Percentiles rank a stretch among this genome's conserved stretches.
Conservation (phyloP, 1,140 invertebrate genomes). For the Apis laboriosa region DNA sequence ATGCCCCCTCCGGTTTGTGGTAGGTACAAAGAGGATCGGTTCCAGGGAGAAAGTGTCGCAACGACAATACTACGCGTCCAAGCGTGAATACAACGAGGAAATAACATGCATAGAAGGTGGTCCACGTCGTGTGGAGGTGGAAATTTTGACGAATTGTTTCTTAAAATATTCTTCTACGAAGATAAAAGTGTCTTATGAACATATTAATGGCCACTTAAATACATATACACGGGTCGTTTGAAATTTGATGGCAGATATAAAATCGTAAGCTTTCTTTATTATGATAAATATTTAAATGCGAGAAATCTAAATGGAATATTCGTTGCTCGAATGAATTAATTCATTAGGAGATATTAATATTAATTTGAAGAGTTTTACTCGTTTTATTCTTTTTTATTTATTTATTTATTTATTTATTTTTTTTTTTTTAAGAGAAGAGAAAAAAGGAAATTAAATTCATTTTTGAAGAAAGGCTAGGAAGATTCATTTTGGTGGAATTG, state of each 20-base stretch:
- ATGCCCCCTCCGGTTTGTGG: not conserved
- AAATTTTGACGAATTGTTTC: not conserved
- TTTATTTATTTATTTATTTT: too few species aligned
- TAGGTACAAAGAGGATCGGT: constrained; percentile 2
- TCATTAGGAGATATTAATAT: not conserved
- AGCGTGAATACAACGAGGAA: constrained; percentile 22
- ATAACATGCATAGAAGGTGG: not conserved
- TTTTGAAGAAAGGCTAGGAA: too few species aligned
- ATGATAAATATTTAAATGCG: not conserved
- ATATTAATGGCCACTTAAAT: not conserved
- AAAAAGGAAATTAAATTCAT: too few species aligned
- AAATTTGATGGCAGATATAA: not conserved
- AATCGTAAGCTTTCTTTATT: not conserved
- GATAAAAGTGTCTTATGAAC: not conserved
- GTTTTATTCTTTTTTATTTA: too few species aligned
- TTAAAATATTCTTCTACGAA: too few species aligned
- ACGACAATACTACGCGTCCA: constrained; percentile 32
- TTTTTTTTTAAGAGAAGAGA: too few species aligned
- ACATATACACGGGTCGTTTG: too few species aligned
- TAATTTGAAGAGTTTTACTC: too few species aligned
- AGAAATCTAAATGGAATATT: not conserved
- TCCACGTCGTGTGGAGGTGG: not conserved
- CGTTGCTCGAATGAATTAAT: not conserved
- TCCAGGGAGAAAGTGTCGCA: constrained; percentile 17
- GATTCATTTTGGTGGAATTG: too few species aligned